A percentile compares a stretch with the other conserved stretches of the same genome.
Conservation (phyloP, 2,888 invertebrate genomes). For the Dryobotodes eremita region DNA sequence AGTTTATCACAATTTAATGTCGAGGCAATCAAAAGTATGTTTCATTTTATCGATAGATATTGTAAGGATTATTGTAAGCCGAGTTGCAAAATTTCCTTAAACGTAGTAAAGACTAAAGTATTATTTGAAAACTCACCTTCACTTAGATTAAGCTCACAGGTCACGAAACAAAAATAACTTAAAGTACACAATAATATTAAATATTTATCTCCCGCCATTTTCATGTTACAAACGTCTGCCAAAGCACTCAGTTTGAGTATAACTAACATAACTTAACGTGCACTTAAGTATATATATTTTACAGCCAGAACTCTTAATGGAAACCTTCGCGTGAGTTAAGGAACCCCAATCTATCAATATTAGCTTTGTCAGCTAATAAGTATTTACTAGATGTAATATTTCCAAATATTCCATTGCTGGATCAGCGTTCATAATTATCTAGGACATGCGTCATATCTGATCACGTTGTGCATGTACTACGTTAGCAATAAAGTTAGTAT, state of each 20-base stretch:
- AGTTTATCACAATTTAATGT: no score
- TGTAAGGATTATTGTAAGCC: background rate
- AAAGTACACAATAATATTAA: slow-evolving; percentile 27
- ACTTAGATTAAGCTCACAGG: slow-evolving; percentile 35
- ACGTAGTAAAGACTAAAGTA: background rate
- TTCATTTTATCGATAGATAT: background rate
- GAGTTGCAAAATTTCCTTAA: background rate
- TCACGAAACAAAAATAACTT: slow-evolving; percentile 13
- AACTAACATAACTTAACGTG: slow-evolving; percentile 9
- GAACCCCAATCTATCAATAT: no score
- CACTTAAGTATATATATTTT: background rate
- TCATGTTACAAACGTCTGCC: background rate
- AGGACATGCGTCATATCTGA: no score
- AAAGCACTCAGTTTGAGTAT: background rate
- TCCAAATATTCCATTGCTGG: no score
- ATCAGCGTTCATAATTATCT: no score
- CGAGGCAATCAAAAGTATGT: background rate
- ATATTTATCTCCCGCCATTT: slow-evolving; percentile 18
- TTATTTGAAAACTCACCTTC: slow-evolving; percentile 30
- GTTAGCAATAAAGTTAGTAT: no score
- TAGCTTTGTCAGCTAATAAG: no score
- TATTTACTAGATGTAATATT: no score
- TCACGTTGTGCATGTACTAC: no score
- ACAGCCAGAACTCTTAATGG: background rate
- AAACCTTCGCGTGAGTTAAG: no score